Conservation (phyloP, 2,888 invertebrate species). For the Caenorhabditis sp. region DNA sequence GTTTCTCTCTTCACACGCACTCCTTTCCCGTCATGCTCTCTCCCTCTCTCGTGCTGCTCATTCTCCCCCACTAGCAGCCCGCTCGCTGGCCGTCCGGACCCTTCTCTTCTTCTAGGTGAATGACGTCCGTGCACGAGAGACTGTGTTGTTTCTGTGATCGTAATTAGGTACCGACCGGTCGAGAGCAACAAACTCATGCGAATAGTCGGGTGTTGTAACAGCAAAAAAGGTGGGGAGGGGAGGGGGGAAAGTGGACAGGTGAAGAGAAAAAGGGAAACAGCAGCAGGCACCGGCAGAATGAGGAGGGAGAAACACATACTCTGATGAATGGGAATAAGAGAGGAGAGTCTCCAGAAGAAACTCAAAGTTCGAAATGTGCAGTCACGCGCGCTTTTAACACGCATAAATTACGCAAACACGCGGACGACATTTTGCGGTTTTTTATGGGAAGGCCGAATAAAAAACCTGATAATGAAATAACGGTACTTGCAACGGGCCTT, state of each 20-base stretch:
- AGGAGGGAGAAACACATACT: not conserved
- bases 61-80: conserved; percentile 16
- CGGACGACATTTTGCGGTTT: conserved; percentile 33
- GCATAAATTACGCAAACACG: conserved; percentile 40
- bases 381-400: conserved; percentile 42
- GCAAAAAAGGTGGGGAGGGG: not conserved
- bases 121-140: conserved; percentile 3
- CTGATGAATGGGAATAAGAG: not conserved
- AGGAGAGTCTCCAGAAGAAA: conserved; percentile 1
- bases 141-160: conserved; percentile 10
- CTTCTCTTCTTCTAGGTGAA: conserved; percentile 21
- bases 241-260: not conserved
- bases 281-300: not conserved
- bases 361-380: conserved; percentile 32
- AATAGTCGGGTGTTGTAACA: not conserved
- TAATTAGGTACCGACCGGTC: not conserved
- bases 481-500: too few relatives aligned
- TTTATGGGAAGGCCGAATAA: too few relatives aligned
- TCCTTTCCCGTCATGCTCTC: conserved; percentile 21
- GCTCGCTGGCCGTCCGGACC: conserved; percentile 7
- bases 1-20: conserved; percentile 6
- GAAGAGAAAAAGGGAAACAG: not conserved
- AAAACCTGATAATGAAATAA: too few relatives aligned
- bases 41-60: conserved; percentile 1
- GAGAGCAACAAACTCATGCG: not conserved